Percentiles rank a stretch among this genome's conserved stretches.
phyloP scores from a whole-genome alignment of 2,113 vertebrate genomes.

The Monarcha castaneiventris region DNA sequence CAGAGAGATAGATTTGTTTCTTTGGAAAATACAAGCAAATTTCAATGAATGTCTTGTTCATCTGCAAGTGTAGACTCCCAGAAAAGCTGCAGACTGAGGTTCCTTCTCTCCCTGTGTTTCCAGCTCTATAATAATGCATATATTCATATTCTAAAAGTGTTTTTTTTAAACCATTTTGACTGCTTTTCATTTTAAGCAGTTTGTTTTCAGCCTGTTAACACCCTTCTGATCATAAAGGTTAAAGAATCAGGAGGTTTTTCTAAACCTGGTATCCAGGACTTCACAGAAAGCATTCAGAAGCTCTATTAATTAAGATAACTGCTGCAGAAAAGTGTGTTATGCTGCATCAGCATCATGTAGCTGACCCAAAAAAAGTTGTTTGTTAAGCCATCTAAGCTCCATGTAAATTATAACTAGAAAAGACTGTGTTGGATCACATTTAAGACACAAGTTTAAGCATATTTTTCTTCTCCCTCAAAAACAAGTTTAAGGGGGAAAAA shows the following conservation, averaged over 20 bases:
- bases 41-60: not conserved
- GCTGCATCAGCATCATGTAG: slow-evolving; percentile 12
- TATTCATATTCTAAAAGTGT: accelerated
- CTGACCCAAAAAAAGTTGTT: slow-evolving; percentile 15
- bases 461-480: not conserved
- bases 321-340: not conserved
- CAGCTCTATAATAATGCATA: not conserved
- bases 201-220: not conserved
- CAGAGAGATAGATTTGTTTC: not conserved
- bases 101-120: not conserved
- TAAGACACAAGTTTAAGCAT: not conserved
- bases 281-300: not conserved
- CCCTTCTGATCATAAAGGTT: not conserved
- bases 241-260: not conserved
- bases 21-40: slow-evolving; percentile 11
- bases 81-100: not conserved
- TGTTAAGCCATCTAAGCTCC: slow-evolving; percentile 8
- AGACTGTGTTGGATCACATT: not conserved
- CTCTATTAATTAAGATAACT: slow-evolving; percentile 24
- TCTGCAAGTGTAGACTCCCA: not conserved
- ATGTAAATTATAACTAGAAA: not conserved
- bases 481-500: not conserved
- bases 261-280: not conserved
- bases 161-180: not conserved
- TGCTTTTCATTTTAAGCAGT: not conserved